phyloP scores from a whole-genome alignment of 2,797 vertebrate species.

The Microchirus variegatus region DNA sequence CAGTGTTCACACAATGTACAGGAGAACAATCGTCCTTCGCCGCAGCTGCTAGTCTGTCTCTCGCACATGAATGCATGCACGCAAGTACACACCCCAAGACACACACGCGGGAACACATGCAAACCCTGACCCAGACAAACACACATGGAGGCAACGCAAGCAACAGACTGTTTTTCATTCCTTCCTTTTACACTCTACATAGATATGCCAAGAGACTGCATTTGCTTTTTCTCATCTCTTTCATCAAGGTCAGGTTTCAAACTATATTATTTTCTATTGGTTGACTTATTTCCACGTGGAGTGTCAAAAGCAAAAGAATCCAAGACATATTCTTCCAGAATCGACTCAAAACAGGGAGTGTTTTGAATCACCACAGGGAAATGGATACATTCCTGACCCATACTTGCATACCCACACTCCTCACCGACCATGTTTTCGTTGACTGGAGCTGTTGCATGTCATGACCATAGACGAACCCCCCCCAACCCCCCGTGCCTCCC shows the following conservation, averaged over 20 bases:
- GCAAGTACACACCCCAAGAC: neutral
- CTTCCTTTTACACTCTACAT: constrained; percentile 33
- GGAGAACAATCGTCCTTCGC: constrained; percentile 33
- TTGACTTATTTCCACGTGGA: constrained; percentile 41
- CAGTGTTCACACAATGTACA: constrained; percentile 58
- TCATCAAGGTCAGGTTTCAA: constrained; percentile 65
- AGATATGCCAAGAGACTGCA: constrained; percentile 39
- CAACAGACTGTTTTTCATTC: constrained; percentile 21
- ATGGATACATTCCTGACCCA: constrained; percentile 38
- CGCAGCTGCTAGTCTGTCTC: constrained; percentile 21
- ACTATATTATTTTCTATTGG: constrained; percentile 57
- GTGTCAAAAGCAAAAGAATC: constrained; percentile 17
- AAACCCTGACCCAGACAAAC: constrained; percentile 20
- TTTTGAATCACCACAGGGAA: constrained; percentile 28
- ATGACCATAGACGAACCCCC: neutral
- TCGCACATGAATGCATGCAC: constrained; percentile 20
- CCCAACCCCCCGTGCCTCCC: too few relatives aligned
- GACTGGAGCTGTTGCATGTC: constrained; percentile 3
- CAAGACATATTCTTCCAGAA: constrained; percentile 24
- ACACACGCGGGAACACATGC: neutral
- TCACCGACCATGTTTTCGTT: constrained; percentile 2
- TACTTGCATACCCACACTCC: constrained; percentile 5
- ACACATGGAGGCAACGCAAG: constrained; percentile 14
- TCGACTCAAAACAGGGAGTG: constrained; percentile 23
- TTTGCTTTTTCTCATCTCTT: constrained; percentile 44